Base-by-base conservation (phyloP, 2,113 vertebrate species). In the Seriola dumerili region DNA sequence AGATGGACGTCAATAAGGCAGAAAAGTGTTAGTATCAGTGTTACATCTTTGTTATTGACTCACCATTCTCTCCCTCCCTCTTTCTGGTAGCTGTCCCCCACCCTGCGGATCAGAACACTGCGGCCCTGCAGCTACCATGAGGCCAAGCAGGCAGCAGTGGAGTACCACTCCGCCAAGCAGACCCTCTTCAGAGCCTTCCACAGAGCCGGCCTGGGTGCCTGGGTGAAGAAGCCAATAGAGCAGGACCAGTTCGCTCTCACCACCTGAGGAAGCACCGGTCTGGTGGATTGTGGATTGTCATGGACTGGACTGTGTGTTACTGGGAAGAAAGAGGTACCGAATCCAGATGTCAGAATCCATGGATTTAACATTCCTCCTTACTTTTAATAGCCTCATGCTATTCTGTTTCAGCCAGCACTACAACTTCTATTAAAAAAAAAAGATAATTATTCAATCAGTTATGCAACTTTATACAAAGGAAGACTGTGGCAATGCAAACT, bases 201-300 rank as follows among this genome's bases (percentile, higher is more conserved):
- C 89, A 97, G 96, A 92, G 96, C 97, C 0, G 97, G 97, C 54
- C 95, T 99, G 58, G 98, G 98, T 1, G 95, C 96, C 90, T 99
- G 98, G 98, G 96, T 98, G 91, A 97, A 98, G 91, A 99, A 99
- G 71, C 98, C 98, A 13, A 96, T 96, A 1, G 98, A 98, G 85
- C 97, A 97, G 93, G 98, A 99, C 95, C 97, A 97, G 93, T 99
- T 99, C 93, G 94, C 96, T 0, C 96, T 97, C 63, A 92, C 81
- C 0, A 92, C 89, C 88, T 97, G 92, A 95, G 83, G 12, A 0
- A 63, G 40, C 5, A 13, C 48, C 10, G 42, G 3, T 1, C 4
- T 3, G 23, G 46, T 29, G 40, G 21, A 50, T 50, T 50, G 19
- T 52, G 50, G 19, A n/a, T n/a, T 21, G 50, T 52, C 50, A 52